Conservation (phyloP, 2,888 invertebrate species). For the Ichneumoninae sp. region DNA sequence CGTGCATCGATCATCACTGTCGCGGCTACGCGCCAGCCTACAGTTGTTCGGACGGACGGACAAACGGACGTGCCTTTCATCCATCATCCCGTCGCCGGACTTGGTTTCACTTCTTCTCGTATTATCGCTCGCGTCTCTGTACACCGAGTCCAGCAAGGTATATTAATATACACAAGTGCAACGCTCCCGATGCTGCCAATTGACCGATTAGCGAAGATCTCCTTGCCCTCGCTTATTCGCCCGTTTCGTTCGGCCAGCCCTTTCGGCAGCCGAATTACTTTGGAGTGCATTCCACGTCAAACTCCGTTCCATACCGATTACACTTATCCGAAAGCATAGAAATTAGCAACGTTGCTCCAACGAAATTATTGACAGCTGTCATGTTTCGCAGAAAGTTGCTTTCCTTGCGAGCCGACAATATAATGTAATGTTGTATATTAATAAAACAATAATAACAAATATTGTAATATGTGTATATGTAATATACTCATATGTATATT, state of each 20-base stretch:
- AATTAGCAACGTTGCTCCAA: too few species aligned
- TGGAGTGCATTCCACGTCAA: not conserved
- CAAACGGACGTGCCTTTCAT: constrained; percentile 76
- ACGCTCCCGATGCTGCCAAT: constrained; percentile 46
- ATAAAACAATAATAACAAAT: too few species aligned
- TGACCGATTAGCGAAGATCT: constrained; percentile 45
- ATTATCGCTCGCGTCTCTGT: constrained; percentile 67
- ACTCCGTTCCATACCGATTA: not conserved
- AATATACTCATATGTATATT: too few species aligned
- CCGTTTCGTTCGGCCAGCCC: not conserved
- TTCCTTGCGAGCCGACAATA: too few species aligned
- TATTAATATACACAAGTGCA: constrained; percentile 48
- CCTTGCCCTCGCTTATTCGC: not conserved
- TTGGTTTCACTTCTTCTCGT: constrained; percentile 73
- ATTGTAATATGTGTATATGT: too few species aligned
- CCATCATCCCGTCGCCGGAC: constrained; percentile 81
- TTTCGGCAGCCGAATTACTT: not conserved
- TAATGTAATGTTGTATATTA: too few species aligned
- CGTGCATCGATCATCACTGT: constrained; percentile 83
- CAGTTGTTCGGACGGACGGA: constrained; percentile 70
- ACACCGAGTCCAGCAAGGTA: constrained; percentile 45
- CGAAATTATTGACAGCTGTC: too few species aligned
- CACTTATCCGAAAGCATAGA: not conserved
- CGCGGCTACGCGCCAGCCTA: constrained; percentile 79
- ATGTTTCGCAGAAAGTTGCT: too few species aligned